A percentile compares a stretch with the other conserved stretches of the same genome.
phyloP scores from a whole-genome alignment of 2,113 vertebrate genomes.

The Petroica traversi region DNA sequence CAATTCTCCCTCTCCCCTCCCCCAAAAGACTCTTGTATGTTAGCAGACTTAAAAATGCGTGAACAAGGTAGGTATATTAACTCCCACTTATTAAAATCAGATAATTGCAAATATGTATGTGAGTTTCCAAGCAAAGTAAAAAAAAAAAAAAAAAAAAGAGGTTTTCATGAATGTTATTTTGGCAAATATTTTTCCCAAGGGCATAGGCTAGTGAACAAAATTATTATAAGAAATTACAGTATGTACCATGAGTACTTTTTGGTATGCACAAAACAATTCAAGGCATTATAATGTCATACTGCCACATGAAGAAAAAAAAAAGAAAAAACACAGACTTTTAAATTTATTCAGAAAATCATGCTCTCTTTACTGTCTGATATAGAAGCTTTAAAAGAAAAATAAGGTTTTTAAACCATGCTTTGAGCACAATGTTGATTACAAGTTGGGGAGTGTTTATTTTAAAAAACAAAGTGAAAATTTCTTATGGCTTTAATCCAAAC shows the following conservation, averaged over 20 bases:
- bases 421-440: neutral
- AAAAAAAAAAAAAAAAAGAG: neutral
- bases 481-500: neutral
- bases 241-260: neutral
- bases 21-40: neutral
- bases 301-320: neutral
- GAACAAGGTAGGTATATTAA: neutral
- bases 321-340: neutral
- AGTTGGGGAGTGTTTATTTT: neutral
- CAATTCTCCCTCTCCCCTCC: neutral
- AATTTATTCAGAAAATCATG: neutral
- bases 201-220: neutral
- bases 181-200: conserved; percentile 4
- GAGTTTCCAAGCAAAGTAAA: neutral
- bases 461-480: neutral
- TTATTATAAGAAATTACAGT: neutral
- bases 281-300: neutral
- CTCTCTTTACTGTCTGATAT: neutral
- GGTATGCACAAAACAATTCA: conserved; percentile 8
- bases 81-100: neutral
- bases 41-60: neutral
- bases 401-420: neutral
- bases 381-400: neutral
- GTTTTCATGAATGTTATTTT: neutral
- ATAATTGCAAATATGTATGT: neutral